Percentiles rank a stretch among this genome's conserved stretches.
Evolutionary conservation across 2,797 vertebrate genomes (phyloP).

Genomic region (Balearica regulorum): DNA sequence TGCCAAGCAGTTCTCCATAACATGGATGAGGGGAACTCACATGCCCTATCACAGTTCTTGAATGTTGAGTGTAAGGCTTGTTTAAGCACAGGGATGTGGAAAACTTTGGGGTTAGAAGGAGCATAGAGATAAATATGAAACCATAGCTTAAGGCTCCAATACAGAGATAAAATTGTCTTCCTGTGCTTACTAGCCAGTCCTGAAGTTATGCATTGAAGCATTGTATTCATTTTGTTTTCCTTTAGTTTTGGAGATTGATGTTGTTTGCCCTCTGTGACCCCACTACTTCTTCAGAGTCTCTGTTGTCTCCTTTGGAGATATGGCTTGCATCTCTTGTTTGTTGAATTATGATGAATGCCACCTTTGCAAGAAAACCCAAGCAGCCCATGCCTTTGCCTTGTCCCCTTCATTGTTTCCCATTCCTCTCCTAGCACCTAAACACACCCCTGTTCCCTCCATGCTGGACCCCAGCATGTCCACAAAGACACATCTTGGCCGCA

Average conservation of each 20-base stretch:
- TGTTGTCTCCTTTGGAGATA: background rate
- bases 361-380: background rate
- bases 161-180: background rate
- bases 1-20: background rate
- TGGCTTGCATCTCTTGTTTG: accelerated
- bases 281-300: background rate
- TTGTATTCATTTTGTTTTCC: background rate
- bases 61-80: background rate
- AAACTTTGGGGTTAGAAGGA: background rate
- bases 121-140: background rate
- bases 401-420: background rate
- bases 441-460: background rate
- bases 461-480: background rate
- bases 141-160: background rate
- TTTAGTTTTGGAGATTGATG: background rate
- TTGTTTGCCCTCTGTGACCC: background rate
- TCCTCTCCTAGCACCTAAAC: background rate
- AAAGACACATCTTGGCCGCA: background rate
- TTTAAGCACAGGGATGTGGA: background rate
- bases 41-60: background rate
- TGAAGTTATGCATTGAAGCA: background rate
- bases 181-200: background rate
- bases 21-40: background rate
- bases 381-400: background rate
- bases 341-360: background rate